Percentiles rank a stretch among this genome's conserved stretches.
These are phyloP conservation scores for Ornithoptera alexandrae DNA, from an alignment of 2,888 invertebrate species.

Conservation along the genomic window DNA sequence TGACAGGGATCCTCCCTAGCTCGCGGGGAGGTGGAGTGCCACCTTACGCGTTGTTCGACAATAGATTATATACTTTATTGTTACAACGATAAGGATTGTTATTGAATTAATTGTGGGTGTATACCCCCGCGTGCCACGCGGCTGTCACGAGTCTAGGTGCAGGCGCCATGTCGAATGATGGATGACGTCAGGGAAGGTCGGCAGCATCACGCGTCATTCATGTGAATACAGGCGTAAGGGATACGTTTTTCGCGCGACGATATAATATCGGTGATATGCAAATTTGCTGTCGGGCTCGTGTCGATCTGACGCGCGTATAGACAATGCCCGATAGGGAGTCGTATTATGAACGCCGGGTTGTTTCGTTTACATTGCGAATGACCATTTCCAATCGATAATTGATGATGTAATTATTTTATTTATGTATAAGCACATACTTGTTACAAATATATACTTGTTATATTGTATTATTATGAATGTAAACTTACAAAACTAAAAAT, in stretches of 20 bases:
- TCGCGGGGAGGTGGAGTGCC: slow-evolving; percentile 71
- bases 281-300: slow-evolving; percentile 65
- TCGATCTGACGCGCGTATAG: slow-evolving; percentile 48
- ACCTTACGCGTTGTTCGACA: slow-evolving; percentile 48
- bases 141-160: slow-evolving; percentile 77
- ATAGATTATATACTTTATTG: slow-evolving; percentile 39
- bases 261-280: slow-evolving; percentile 80
- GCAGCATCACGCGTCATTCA: slow-evolving; percentile 80
- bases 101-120: slow-evolving; percentile 36
- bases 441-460: too few species aligned
- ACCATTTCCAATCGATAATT: slow-evolving; percentile 17
- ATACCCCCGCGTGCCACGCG: slow-evolving; percentile 52
- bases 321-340: slow-evolving; percentile 35
- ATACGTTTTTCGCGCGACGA: slow-evolving; percentile 80
- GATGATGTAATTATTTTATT: background rate
- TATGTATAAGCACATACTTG: background rate
- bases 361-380: slow-evolving; percentile 19
- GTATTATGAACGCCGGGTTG: slow-evolving; percentile 27
- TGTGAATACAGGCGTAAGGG: slow-evolving; percentile 80
- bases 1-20: slow-evolving; percentile 79
- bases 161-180: slow-evolving; percentile 80
- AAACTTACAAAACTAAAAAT: too few species aligned
- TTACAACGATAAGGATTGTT: slow-evolving; percentile 36
- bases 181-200: slow-evolving; percentile 79
- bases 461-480: too few species aligned